Conservation (phyloP, 2,797 vertebrate species). For the Helarctos malayanus region DNA sequence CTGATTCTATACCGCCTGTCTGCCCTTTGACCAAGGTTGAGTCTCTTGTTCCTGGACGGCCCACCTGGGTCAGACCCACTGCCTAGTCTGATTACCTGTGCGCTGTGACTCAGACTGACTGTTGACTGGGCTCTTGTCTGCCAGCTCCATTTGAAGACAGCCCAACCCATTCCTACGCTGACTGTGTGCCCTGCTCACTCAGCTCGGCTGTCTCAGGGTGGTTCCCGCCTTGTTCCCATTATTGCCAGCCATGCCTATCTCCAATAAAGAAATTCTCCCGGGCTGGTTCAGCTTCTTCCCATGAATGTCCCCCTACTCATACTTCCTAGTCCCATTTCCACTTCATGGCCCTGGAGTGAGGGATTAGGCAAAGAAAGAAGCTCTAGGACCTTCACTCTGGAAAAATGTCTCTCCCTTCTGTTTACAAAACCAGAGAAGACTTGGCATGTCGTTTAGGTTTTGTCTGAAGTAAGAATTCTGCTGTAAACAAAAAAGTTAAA, state of each 20-base stretch:
- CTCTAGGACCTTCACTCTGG: not conserved
- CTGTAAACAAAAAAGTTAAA: not conserved
- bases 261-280: not conserved
- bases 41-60: not conserved
- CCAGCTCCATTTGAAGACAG: not conserved
- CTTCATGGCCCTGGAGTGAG: not conserved
- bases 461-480: not conserved
- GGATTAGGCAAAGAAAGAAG: not conserved
- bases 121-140: not conserved
- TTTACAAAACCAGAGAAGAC: not conserved
- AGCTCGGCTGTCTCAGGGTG: not conserved
- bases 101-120: not conserved
- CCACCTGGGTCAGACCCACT: not conserved
- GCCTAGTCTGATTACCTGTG: not conserved
- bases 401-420: not conserved
- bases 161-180: accelerated
- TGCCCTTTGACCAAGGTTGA: not conserved
- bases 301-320: not conserved
- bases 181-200: not conserved
- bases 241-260: no score
- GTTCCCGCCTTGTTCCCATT: not conserved
- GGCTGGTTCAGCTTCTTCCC: not conserved
- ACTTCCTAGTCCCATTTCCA: not conserved
- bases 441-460: not conserved
- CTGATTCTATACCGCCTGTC: not conserved